Base-by-base conservation (phyloP, 2,797 vertebrate species). In the Florisuga fusca region DNA sequence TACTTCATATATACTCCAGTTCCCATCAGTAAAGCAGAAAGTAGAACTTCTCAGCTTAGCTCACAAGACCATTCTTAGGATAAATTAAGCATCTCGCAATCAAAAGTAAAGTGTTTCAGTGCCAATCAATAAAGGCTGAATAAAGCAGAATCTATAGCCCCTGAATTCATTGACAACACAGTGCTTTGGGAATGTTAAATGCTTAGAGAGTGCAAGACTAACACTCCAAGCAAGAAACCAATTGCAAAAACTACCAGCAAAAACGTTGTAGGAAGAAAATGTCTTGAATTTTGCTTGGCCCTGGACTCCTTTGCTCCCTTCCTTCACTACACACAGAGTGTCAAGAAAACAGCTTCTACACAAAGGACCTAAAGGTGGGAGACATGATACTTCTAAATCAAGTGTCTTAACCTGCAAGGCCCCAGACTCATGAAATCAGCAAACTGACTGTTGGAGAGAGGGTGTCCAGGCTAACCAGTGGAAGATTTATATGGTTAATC, bases 61-160 rank as follows among this genome's bases (percentile, higher is more conserved):
- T 86, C 54, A 75, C 69, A 86, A 75, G 50, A 64, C 69, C n/a
- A 31, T 75, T 58, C 62, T 62, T 61, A 43, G 50, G 62, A 75
- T 72, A 90, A 95, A 94, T 86, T 75, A 94, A 62, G 62, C 66
- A 63, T 57, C 66, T 57, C 86, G 69, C 92, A 95, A 81, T 81
- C 69, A 90, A 68, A 91, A 93, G 68, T 66, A 45, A 89, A 95
- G 88, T 90, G 94, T 58, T 96, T 91, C 69, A 68, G 62, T 74
- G 77, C 54, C 92, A 92, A 75, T 95, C 93, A 94, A 93, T 92
- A 86, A 61, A 72, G 55, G 15, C 43, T 14, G 13, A 86, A 78
- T 53, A 29, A 92, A 93, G 46, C 23, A 78, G 64, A 63, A 90
- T 84, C 86, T 84, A 48, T 88, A 93, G 80, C 21, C 62, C 63